phyloP scores from a whole-genome alignment of 2,888 invertebrate genomes.

The Lithosia quadra region DNA sequence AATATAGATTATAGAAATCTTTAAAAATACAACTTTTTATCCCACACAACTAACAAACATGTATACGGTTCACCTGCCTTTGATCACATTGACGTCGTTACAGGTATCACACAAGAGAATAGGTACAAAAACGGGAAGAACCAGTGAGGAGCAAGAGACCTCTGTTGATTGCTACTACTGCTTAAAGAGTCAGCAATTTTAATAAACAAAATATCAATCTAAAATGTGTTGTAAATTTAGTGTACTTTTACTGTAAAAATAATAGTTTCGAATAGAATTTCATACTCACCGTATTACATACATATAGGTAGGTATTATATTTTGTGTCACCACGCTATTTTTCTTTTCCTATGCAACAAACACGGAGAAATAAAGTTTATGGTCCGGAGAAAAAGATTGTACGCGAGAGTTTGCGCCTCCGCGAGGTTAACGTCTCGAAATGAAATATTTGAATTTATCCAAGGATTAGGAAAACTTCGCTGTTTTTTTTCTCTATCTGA shows the following conservation, averaged over 20 bases:
- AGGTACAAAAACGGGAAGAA: too few species aligned
- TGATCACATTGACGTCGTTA: too few species aligned
- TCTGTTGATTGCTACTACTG: not conserved
- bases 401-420: slow-evolving; percentile 33
- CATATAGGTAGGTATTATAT: slow-evolving; percentile 15
- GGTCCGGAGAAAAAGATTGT: slow-evolving; percentile 34
- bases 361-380: slow-evolving; percentile 37
- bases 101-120: too few species aligned
- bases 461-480: slow-evolving; percentile 34
- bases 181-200: not conserved
- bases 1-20: too few species aligned
- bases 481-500: slow-evolving; percentile 25
- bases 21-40: too few species aligned
- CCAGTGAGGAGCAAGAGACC: not conserved
- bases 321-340: slow-evolving; percentile 26
- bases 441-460: slow-evolving; percentile 44
- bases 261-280: slow-evolving; percentile 23
- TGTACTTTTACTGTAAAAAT: not conserved
- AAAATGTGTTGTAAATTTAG: not conserved
- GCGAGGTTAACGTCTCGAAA: slow-evolving; percentile 38
- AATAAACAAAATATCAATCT: not conserved
- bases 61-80: too few species aligned
- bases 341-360: slow-evolving; percentile 27
- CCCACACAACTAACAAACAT: too few species aligned
- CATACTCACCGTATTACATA: slow-evolving; percentile 22